phyloP scores from a whole-genome alignment of 1,140 invertebrate genomes.

The Ylistrum balloti region DNA sequence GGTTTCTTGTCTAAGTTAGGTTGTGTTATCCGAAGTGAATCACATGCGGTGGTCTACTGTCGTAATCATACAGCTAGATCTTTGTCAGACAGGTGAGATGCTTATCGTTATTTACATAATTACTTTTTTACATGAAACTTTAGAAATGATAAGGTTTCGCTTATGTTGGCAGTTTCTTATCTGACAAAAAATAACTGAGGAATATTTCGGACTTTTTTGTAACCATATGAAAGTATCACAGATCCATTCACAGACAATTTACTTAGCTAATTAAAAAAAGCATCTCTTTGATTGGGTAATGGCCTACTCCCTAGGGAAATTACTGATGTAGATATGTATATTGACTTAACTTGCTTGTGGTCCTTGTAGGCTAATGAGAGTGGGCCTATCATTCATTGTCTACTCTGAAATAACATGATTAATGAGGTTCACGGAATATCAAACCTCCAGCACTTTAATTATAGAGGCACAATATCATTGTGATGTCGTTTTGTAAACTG shows the following conservation, averaged over 20 bases:
- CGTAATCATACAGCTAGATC: not conserved
- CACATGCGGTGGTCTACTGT: not conserved
- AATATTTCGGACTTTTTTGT: not conserved
- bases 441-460: too few relatives aligned
- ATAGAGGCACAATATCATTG: too few relatives aligned
- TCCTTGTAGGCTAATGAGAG: not conserved
- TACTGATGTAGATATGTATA: not conserved
- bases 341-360: not conserved
- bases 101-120: not conserved
- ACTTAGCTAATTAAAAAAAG: slow-evolving; percentile 12
- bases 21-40: not conserved
- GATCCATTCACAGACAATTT: not conserved
- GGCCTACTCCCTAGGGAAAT: not conserved
- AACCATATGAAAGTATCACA: not conserved
- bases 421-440: not conserved
- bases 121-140: slow-evolving; percentile 15
- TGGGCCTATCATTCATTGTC: not conserved
- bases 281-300: not conserved
- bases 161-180: slow-evolving; percentile 19
- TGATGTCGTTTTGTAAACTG: not conserved
- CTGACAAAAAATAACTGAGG: not conserved
- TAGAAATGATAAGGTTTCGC: not conserved
- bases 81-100: not conserved
- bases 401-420: not conserved
- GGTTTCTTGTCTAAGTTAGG: not conserved